These are phyloP conservation scores for Chondrilla cf. caribensis DNA, from an alignment of 37 sponge, comb jelly and placozoan genomes.

Conservation along the genomic window DNA sequence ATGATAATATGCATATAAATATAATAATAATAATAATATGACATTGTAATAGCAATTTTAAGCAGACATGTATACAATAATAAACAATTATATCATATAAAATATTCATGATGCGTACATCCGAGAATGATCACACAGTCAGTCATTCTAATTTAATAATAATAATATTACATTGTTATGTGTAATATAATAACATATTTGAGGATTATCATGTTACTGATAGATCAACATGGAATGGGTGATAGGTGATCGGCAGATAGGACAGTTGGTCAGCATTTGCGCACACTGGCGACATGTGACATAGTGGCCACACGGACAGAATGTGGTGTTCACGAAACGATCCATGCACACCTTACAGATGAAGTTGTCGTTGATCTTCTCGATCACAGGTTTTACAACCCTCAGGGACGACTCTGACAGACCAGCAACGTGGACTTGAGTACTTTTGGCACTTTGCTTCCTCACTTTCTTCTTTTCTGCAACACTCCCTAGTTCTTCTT, in stretches of 20 bases:
- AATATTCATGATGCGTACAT: too few relatives aligned
- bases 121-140: too few relatives aligned
- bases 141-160: too few relatives aligned
- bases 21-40: too few relatives aligned
- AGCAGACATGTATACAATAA: too few relatives aligned
- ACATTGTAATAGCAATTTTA: too few relatives aligned
- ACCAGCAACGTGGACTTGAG: neutral
- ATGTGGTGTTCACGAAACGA: conserved; percentile 60
- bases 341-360: conserved; percentile 84
- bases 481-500: neutral
- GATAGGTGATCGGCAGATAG: conserved; percentile 68
- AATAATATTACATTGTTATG: too few relatives aligned
- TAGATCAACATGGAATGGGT: conserved; percentile 70
- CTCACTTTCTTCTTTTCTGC: neutral
- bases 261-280: conserved; percentile 48
- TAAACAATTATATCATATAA: too few relatives aligned
- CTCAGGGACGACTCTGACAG: neutral
- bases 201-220: too few relatives aligned
- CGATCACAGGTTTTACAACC: conserved; percentile 44
- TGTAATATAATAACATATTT: too few relatives aligned
- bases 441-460: neutral
- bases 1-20: too few relatives aligned
- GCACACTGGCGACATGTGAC: conserved; percentile 76
- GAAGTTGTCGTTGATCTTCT: conserved; percentile 67
- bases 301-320: conserved; percentile 89